Evolutionary conservation across 2,113 vertebrate species (phyloP).

Genomic region (Tautogolabrus adspersus): DNA sequence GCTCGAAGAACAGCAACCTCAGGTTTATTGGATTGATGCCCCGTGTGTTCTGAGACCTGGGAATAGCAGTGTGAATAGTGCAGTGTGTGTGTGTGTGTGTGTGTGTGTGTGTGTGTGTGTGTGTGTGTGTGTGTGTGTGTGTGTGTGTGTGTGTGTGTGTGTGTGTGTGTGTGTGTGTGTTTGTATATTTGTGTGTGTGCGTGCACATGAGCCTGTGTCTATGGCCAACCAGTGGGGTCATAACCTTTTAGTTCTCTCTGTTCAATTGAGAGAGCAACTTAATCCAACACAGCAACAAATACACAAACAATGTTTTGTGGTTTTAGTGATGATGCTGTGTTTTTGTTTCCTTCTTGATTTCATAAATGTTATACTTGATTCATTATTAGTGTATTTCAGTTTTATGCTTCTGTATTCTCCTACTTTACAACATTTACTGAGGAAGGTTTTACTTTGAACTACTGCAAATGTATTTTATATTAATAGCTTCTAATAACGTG

Average conservation of each 20-base stretch:
- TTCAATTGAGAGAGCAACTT: conserved; percentile 2
- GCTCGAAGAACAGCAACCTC: conserved; percentile 69
- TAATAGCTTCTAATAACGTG: not conserved
- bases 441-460: not conserved
- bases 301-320: not conserved
- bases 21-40: conserved; percentile 74
- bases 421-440: not conserved
- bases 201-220: conserved; percentile 18
- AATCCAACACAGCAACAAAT: not conserved
- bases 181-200: not conserved
- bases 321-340: not conserved
- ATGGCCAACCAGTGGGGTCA: conserved; percentile 25
- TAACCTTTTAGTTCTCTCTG: not conserved
- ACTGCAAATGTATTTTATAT: not conserved
- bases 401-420: not conserved
- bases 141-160: too few relatives aligned
- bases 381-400: too few relatives aligned
- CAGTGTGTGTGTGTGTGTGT: not conserved
- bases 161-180: too few relatives aligned
- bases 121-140: too few relatives aligned
- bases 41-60: conserved; percentile 46
- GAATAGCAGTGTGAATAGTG: conserved; percentile 12
- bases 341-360: not conserved
- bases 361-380: not conserved
- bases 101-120: conserved; percentile 1